Percentiles rank a stretch among this genome's conserved stretches.
Conservation (phyloP, 2,888 invertebrate genomes). For the Drosophila lutescens region DNA sequence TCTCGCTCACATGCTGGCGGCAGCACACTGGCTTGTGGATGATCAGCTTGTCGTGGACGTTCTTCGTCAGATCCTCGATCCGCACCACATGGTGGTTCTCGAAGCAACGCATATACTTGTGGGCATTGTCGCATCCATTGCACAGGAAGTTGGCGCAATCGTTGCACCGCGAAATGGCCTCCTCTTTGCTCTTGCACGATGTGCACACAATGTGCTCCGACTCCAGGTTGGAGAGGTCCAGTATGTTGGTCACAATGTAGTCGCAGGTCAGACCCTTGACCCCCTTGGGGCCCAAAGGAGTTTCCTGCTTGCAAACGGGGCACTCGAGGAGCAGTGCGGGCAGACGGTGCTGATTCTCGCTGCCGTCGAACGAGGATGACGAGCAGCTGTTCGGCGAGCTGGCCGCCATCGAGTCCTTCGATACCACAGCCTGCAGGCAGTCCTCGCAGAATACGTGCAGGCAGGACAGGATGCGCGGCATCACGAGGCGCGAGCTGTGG, state of each 20-base stretch:
- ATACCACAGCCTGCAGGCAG: slow-evolving; percentile 92
- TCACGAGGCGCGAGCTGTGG: slow-evolving; percentile 88
- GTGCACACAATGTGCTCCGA: slow-evolving; percentile 91
- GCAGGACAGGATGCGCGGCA: slow-evolving; percentile 95
- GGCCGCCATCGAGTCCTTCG: slow-evolving; percentile 85
- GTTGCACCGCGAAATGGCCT: slow-evolving; percentile 96
- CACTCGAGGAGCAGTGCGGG: slow-evolving; percentile 86
- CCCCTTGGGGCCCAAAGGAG: slow-evolving; percentile 91
- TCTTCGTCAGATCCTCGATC: slow-evolving; percentile 92
- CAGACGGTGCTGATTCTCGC: slow-evolving; percentile 57
- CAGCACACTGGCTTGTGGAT: slow-evolving; percentile 96
- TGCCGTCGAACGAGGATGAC: slow-evolving; percentile 73
- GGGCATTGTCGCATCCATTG: slow-evolving; percentile 96
- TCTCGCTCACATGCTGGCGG: slow-evolving; percentile 91
- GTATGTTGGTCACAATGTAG: slow-evolving; percentile 93
- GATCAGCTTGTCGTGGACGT: slow-evolving; percentile 89
- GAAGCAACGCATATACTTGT: slow-evolving; percentile 98
- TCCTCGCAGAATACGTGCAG: slow-evolving; percentile 97
- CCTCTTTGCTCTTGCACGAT: slow-evolving; percentile 97
- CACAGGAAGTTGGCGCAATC: slow-evolving; percentile 98
- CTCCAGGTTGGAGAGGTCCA: slow-evolving; percentile 92
- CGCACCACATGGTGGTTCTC: slow-evolving; percentile 96
- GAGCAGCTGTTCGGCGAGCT: slow-evolving; percentile 85
- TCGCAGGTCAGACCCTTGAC: slow-evolving; percentile 93
- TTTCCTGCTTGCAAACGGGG: slow-evolving; percentile 93